A percentile compares a stretch with the other conserved stretches of the same genome.
phyloP scores from a whole-genome alignment of 2,888 invertebrate species.

The Temnothorax unifasciatus region DNA sequence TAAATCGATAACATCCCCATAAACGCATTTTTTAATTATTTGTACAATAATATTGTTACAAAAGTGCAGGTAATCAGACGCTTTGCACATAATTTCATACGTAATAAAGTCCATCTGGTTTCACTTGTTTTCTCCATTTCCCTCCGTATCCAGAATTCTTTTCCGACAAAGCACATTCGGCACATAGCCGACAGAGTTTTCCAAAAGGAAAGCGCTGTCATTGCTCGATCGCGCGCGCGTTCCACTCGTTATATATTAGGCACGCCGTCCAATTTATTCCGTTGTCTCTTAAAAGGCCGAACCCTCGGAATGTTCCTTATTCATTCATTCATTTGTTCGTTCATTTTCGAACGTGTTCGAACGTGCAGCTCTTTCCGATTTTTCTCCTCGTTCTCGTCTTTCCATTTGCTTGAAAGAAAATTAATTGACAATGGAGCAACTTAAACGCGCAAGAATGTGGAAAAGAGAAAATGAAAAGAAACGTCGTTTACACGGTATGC shows the following conservation, averaged over 20 bases:
- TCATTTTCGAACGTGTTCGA: constrained; percentile 2
- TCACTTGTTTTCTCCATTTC: not conserved
- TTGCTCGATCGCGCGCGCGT: not conserved
- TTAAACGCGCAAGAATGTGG: constrained; percentile 15
- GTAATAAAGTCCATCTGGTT: not conserved
- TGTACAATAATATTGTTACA: not conserved
- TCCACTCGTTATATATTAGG: constrained; percentile 19
- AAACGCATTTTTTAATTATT: not conserved
- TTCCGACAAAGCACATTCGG: not conserved
- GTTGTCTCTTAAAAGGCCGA: constrained; percentile 10
- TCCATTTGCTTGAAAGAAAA: constrained; percentile 40
- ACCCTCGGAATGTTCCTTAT: constrained; percentile 40
- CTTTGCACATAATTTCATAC: not conserved
- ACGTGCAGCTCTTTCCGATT: not conserved
- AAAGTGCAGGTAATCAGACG: not conserved
- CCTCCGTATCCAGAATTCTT: not conserved
- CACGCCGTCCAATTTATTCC: constrained; percentile 25
- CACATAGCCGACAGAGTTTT: not conserved
- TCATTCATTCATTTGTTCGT: constrained; percentile 45
- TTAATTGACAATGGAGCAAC: constrained; percentile 56
- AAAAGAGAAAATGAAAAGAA: not conserved
- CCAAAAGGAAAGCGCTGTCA: not conserved
- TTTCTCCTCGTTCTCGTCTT: constrained; percentile 19
- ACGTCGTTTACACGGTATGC: constrained; percentile 5
- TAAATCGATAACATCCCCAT: not conserved